phyloP scores from a whole-genome alignment of 2,113 vertebrate genomes.

The Neodontobutis hainanensis region DNA sequence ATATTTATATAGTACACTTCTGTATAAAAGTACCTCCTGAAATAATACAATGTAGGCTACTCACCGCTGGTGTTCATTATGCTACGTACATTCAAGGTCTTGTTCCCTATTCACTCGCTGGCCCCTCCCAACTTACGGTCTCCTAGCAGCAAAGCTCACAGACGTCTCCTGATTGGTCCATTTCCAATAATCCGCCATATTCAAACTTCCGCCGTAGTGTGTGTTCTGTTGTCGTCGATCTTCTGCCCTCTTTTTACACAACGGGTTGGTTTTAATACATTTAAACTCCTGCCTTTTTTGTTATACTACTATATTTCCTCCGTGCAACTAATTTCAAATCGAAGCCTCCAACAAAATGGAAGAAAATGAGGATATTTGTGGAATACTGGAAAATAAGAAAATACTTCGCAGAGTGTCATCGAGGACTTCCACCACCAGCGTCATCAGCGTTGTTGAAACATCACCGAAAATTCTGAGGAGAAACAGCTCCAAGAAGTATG shows the following conservation, averaged over 20 bases:
- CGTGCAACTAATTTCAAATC: neutral
- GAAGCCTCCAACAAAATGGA: constrained; percentile 48
- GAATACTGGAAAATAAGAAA: constrained; percentile 32
- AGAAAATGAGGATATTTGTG: constrained; percentile 55
- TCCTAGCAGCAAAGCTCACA: constrained; percentile 19
- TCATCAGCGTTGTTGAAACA: constrained; percentile 36
- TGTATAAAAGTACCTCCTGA: neutral
- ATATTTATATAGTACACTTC: neutral
- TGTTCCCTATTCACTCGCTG: neutral
- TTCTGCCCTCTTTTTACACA: constrained; percentile 49
- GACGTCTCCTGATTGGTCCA: constrained; percentile 61
- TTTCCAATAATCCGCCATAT: constrained; percentile 72
- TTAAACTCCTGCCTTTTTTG: neutral
- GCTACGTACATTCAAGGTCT: constrained; percentile 13
- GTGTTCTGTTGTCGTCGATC: constrained; percentile 57
- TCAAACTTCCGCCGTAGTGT: constrained; percentile 73
- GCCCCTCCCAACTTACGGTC: constrained; percentile 43
- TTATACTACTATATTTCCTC: no score
- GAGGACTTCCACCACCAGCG: constrained; percentile 56
- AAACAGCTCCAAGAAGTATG: constrained; percentile 68
- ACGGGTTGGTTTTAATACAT: neutral
- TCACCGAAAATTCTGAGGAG: constrained; percentile 52
- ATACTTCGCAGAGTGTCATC: constrained; percentile 60
- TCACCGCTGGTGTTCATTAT: neutral
- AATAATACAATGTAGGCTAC: neutral